These are phyloP conservation scores for Trematomus bernacchii DNA, from an alignment of 2,797 vertebrate species.

Conservation along the genomic window DNA sequence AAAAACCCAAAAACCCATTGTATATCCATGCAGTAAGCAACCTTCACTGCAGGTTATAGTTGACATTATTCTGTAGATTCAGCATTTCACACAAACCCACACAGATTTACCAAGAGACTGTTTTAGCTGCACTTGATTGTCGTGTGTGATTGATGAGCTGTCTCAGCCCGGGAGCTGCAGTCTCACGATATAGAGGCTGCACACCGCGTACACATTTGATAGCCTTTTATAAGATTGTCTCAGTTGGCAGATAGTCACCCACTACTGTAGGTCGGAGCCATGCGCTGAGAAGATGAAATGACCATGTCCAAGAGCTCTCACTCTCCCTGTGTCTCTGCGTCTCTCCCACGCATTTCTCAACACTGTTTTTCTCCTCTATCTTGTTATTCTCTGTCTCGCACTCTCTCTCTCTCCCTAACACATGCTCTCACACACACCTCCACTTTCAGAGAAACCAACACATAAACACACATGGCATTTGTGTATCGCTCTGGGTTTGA, in stretches of 20 bases:
- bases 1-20: constrained; percentile 9
- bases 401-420: constrained; percentile 27
- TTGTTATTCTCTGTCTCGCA: constrained; percentile 49
- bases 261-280: constrained; percentile 11
- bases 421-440: constrained; percentile 28
- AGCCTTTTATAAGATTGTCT: constrained; percentile 56
- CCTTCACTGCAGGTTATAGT: constrained; percentile 14
- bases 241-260: constrained; percentile 40
- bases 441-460: constrained; percentile 40
- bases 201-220: constrained; percentile 34
- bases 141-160: constrained; percentile 62
- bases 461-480: constrained; percentile 48
- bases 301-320: constrained; percentile 30
- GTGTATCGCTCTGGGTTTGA: constrained; percentile 43
- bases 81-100: constrained; percentile 35
- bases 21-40: constrained; percentile 9
- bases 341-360: constrained; percentile 39
- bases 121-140: constrained; percentile 59
- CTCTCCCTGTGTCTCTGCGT: constrained; percentile 28
- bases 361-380: constrained; percentile 25
- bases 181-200: constrained; percentile 44
- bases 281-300: constrained; percentile 36
- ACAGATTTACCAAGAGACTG: constrained; percentile 43
- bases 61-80: constrained; percentile 40
- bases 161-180: constrained; percentile 49